Conservation (phyloP, 1,140 invertebrate genomes). For the Bombus sylvicola region DNA sequence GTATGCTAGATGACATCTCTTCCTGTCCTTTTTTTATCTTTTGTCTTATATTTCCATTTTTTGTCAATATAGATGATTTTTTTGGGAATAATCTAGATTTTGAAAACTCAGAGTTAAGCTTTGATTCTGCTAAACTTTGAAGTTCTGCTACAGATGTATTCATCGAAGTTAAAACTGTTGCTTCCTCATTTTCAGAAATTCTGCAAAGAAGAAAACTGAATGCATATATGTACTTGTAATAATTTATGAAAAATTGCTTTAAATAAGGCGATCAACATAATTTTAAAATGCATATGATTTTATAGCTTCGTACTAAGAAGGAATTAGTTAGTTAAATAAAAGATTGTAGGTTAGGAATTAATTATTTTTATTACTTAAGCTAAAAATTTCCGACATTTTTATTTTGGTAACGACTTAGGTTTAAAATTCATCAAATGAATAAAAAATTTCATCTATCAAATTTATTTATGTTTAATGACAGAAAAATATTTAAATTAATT, state of each 20-base stretch:
- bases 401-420: neutral
- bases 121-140: slow-evolving; percentile 79
- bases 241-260: neutral
- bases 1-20: slow-evolving; percentile 34
- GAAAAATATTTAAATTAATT: neutral
- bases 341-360: too few species aligned
- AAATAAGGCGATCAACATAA: neutral
- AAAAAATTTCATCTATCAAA: neutral
- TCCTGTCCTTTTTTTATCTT: slow-evolving; percentile 1
- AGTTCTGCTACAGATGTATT: slow-evolving; percentile 86
- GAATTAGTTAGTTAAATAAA: too few species aligned
- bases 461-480: neutral
- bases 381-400: neutral
- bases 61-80: slow-evolving; percentile 35
- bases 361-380: neutral
- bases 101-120: slow-evolving; percentile 54
- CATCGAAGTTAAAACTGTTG: slow-evolving; percentile 85
- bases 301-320: too few species aligned
- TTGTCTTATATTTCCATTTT: neutral
- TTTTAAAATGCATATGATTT: too few species aligned
- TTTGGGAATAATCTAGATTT: slow-evolving; percentile 38
- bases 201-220: slow-evolving; percentile 80
- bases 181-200: slow-evolving; percentile 86
- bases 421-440: neutral
- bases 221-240: neutral